These are phyloP conservation scores for Mus minutoides DNA, from an alignment of 2,797 vertebrate species.

Conservation along the genomic window DNA sequence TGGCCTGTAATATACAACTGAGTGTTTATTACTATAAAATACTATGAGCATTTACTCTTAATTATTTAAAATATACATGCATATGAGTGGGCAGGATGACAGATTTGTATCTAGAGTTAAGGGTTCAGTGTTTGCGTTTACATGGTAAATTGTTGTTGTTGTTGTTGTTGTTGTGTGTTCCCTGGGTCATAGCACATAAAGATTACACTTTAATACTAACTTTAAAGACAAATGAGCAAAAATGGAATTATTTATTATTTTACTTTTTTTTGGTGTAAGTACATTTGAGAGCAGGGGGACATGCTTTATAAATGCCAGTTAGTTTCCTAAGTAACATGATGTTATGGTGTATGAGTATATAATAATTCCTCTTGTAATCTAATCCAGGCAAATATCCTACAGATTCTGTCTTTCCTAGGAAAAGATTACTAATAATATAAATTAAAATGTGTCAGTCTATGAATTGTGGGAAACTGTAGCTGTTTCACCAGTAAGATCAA, in stretches of 20 bases:
- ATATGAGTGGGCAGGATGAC: not conserved
- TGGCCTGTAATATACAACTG: not conserved
- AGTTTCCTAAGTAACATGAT: not conserved
- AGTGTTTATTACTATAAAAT: not conserved
- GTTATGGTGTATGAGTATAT: not conserved
- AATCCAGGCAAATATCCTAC: conserved; percentile 28
- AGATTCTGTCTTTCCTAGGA: not conserved
- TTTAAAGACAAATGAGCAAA: not conserved
- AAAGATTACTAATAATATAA: not conserved
- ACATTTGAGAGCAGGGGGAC: not conserved
- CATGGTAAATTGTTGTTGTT: not conserved
- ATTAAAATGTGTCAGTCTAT: not conserved
- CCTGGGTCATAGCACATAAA: not conserved
- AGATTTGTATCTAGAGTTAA: not conserved
- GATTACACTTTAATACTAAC: not conserved
- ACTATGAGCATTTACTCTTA: not conserved
- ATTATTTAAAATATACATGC: not conserved
- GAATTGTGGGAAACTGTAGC: not conserved
- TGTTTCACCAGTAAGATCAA: not conserved
- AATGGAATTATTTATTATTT: conserved; percentile 27
- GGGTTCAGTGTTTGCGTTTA: not conserved
- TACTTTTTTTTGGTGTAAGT: not conserved
- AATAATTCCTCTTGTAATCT: not conserved
- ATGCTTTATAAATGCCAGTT: not conserved
- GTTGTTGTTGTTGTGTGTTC: not conserved